phyloP scores from a whole-genome alignment of 2,888 invertebrate genomes.

The Leucophenga maculata region DNA sequence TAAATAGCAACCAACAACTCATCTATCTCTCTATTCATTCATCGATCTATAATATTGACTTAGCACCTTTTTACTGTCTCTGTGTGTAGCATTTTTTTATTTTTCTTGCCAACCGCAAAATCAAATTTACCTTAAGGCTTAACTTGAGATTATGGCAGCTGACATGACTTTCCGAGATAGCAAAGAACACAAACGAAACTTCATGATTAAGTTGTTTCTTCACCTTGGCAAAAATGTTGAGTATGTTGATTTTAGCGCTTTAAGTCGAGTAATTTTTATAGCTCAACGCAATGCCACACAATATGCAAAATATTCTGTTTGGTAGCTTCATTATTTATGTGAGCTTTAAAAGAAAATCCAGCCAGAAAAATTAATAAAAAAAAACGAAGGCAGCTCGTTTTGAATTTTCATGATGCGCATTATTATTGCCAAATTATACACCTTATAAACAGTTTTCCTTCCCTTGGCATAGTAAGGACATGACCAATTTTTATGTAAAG shows the following conservation, averaged over 20 bases:
- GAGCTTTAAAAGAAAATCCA: not conserved
- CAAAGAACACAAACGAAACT: slow-evolving; percentile 37
- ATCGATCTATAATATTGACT: slow-evolving; percentile 55
- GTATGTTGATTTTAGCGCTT: slow-evolving; percentile 33
- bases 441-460: slow-evolving; percentile 59
- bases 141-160: slow-evolving; percentile 63
- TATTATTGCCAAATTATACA: slow-evolving; percentile 72
- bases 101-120: slow-evolving; percentile 26
- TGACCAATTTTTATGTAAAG: slow-evolving; percentile 68
- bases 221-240: slow-evolving; percentile 33
- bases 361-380: slow-evolving; percentile 6
- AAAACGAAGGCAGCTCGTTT: slow-evolving; percentile 13
- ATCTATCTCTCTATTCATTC: slow-evolving; percentile 5
- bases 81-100: not conserved
- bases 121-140: slow-evolving; percentile 64
- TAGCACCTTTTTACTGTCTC: slow-evolving; percentile 42
- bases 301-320: slow-evolving; percentile 61
- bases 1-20: not conserved
- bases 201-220: slow-evolving; percentile 51
- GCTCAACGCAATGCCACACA: slow-evolving; percentile 49
- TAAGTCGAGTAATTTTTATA: slow-evolving; percentile 54
- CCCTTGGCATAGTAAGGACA: slow-evolving; percentile 30
- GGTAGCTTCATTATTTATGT: slow-evolving; percentile 45
- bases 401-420: slow-evolving; percentile 70
- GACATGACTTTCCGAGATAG: slow-evolving; percentile 63